Conservation (phyloP, 2,113 vertebrate genomes). For the Elephantulus edwardii region DNA sequence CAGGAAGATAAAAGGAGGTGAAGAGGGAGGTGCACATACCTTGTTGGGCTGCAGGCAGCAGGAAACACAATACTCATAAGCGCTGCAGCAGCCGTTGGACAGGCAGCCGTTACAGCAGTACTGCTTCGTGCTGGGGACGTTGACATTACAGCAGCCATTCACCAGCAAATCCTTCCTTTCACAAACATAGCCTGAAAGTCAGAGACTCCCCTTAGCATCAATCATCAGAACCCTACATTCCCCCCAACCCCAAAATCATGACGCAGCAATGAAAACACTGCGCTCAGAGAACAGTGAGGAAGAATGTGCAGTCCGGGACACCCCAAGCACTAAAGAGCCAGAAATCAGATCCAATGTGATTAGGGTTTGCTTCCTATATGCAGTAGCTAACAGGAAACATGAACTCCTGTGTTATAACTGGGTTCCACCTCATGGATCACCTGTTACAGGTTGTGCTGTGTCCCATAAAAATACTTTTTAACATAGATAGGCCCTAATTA, state of each 20-base stretch:
- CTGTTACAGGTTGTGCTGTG: not conserved
- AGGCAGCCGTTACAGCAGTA: slow-evolving; percentile 94
- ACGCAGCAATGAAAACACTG: not conserved
- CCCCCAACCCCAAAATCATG: too few species aligned
- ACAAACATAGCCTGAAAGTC: slow-evolving; percentile 93
- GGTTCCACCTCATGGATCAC: accelerated
- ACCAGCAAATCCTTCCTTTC: slow-evolving; percentile 93
- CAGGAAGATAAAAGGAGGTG: not conserved
- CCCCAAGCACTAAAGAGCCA: not conserved
- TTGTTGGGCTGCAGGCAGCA: slow-evolving; percentile 98
- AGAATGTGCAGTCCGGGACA: too few species aligned
- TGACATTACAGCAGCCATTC: slow-evolving; percentile 94
- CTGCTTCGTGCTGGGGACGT: slow-evolving; percentile 86
- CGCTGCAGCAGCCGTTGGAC: slow-evolving; percentile 92
- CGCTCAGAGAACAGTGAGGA: not conserved
- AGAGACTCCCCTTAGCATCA: slow-evolving; percentile 4
- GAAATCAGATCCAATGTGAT: accelerated
- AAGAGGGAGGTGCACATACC: slow-evolving; percentile 75
- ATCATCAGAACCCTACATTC: not conserved
- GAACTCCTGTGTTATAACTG: accelerated
- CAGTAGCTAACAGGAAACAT: accelerated
- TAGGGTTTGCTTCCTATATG: not conserved
- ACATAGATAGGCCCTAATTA: not conserved
- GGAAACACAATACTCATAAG: slow-evolving; percentile 96
- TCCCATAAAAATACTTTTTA: not conserved